Base-by-base conservation (phyloP, 2,113 vertebrate genomes). In the Alexandromys fortis region DNA sequence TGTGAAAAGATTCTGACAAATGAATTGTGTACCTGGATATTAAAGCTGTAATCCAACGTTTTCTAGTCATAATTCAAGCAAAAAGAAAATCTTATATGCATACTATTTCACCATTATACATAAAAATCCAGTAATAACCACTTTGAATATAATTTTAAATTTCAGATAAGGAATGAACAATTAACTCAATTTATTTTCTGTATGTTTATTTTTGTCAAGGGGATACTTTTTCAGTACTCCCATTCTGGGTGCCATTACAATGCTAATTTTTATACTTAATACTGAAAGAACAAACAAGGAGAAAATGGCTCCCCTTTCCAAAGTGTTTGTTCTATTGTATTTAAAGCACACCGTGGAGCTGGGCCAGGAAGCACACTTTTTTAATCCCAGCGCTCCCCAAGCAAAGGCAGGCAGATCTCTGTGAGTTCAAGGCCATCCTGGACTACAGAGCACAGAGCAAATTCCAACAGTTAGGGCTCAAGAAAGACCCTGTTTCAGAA, bases 81-180 rank as follows among this genome's bases (percentile, higher is more conserved):
- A 82, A 91, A 89, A 85, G 78, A 97, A 97, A 63, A 94, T 78
- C 90, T 86, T 97, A 82, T 61, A 92, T 96, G 97, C 91, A 95
- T 75, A 97, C 93, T 95, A 98, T 97, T 97, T 96, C 97, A 96
- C 86, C 95, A 96, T 96, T 94, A 97, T 55, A 98, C 92, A 97
- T 70, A 68, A 97, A 98, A 98, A 98, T 75, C 90, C 94, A 98
- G 94, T 90, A 89, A 93, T 0, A 92, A 63, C 33, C 92, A 90
- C 93, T 95, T 81, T 90, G 90, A 94, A 94, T 89, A 92, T 97
- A 97, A 96, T 88, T 95, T 97, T 97, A 98, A 97, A 97, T 98
- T 98, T 98, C 95, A 97, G 94, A 93, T 97, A 98, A 98, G 89
- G 92, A 98, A 98, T 97, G 96, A 98, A 98, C 98, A 97, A 96